Evolutionary conservation across 2,888 invertebrate genomes (phyloP).

Genomic region (Apamea epomidion): DNA sequence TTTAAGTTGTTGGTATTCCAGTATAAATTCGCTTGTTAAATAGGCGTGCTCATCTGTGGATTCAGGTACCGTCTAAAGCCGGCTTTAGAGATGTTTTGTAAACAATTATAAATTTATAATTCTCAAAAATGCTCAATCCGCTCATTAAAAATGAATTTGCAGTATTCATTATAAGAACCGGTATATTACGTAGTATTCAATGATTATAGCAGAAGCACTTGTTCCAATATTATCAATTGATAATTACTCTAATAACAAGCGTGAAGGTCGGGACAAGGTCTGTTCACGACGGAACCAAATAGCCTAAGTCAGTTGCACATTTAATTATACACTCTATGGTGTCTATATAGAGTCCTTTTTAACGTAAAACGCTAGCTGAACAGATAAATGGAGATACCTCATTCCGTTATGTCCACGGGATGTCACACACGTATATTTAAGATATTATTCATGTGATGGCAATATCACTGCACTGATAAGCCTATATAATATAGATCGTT

Average conservation of each 20-base stretch:
- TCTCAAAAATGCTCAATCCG: constrained; percentile 61
- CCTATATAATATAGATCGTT: not conserved
- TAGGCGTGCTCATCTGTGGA: not conserved
- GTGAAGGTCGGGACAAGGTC: constrained; percentile 52
- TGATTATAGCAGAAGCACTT: constrained; percentile 25
- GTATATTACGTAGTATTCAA: constrained; percentile 40
- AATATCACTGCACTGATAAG: constrained; percentile 28
- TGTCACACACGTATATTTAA: constrained; percentile 17
- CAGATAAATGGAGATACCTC: constrained; percentile 56
- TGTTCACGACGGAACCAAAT: constrained; percentile 63
- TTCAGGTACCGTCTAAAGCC: not conserved
- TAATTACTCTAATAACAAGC: constrained; percentile 44
- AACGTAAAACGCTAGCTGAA: constrained; percentile 60
- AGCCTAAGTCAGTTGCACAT: constrained; percentile 60
- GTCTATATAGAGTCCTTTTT: constrained; percentile 51
- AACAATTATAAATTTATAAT: not conserved
- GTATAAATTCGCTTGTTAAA: not conserved
- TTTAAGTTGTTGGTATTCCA: not conserved
- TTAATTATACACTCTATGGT: constrained; percentile 52
- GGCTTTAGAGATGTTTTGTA: constrained; percentile 5
- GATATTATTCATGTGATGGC: constrained; percentile 23
- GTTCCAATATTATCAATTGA: constrained; percentile 48
- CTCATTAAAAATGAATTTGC: constrained; percentile 20
- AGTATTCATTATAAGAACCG: constrained; percentile 34
- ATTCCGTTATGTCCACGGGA: constrained; percentile 34